A percentile compares a stretch with the other conserved stretches of the same genome.
These are phyloP conservation scores for Vannuccia rotundouncinata DNA, from an alignment of 2,888 invertebrate genomes.

Conservation along the genomic window DNA sequence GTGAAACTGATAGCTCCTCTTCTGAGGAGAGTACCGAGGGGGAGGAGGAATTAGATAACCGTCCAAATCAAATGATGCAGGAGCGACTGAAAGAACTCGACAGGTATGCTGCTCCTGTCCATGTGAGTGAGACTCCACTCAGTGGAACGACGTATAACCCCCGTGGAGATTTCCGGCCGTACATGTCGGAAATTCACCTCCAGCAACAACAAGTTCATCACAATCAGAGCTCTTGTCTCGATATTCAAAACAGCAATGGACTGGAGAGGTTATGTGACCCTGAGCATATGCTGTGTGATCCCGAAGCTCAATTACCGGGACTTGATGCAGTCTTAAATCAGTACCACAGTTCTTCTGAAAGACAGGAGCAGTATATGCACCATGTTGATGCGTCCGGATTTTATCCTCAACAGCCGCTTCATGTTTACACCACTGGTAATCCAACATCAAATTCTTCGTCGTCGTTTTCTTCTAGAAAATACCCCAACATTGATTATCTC, in stretches of 20 bases:
- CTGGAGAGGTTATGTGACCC: neutral
- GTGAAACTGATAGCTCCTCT: neutral
- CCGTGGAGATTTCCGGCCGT: neutral
- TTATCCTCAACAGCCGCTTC: neutral
- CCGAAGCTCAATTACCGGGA: neutral
- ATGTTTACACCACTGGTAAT: neutral
- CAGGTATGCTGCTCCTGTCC: constrained; percentile 3
- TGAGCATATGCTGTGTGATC: neutral
- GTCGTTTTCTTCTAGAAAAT: neutral
- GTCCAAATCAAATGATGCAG: constrained; percentile 21
- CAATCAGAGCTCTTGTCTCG: neutral
- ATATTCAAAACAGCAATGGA: neutral
- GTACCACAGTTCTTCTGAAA: neutral
- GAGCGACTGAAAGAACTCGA: constrained; percentile 31
- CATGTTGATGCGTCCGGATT: neutral
- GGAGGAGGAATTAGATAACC: neutral
- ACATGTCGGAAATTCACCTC: neutral
- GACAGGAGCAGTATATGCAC: neutral
- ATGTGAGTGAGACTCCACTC: neutral
- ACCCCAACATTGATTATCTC: neutral
- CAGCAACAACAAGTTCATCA: neutral
- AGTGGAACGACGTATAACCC: neutral
- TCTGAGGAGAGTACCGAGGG: neutral
- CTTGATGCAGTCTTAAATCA: neutral
- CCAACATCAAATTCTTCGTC: neutral